Evolutionary conservation across 2,797 vertebrate genomes (phyloP), one percentile per base, ranked within the genome.

Genomic region (Sebastes kiyomatsui): DNA sequence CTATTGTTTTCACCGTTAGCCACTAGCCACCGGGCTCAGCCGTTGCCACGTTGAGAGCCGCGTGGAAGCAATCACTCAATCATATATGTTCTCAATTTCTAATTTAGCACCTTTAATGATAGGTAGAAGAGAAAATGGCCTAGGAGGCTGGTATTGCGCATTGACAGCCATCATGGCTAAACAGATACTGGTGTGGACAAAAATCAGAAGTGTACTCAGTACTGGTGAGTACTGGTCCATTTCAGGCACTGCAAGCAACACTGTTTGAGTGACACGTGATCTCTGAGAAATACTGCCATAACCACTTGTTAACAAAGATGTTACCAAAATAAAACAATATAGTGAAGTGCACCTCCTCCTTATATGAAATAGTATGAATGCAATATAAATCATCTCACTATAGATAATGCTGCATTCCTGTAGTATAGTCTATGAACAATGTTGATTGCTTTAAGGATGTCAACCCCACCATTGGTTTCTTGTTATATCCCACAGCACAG

Each of bases 401-500:
- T 22, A 25, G n/a, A 38, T 68, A 22, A 55, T n/a, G 20, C 28
- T 23, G 20, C 9, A 55, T 59, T 61, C 7, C 55, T 54, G 8
- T 55, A 6, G 3, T n/a, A 25, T 25, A 23, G 22, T 32, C 22
- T 66, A 4, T 77, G 28, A 38, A 23, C 23, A 77, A 10, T 42
- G 32, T n/a, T 62, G 71, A 78, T 81, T 72, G 22, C 46, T 27
- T 75, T 62, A n/a, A 49, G n/a, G 56, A 33, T 59, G 52, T 54
- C 71, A 68, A 32, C 42, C 22, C 60, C 20, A 38, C 56, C 28
- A 38, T 4, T 49, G 20, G 33, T 56, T 67, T 73, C 61, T 72
- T 73, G 71, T 77, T 80, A 60, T 33, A 73, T 77, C 46, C 38
- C 42, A 66, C 28, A 67, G 62, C 62, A 81, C 8, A 65, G 46